A percentile compares a stretch with the other conserved stretches of the same genome.
Conservation (phyloP, 2,888 invertebrate species). For the Tetranychus truncatus region DNA sequence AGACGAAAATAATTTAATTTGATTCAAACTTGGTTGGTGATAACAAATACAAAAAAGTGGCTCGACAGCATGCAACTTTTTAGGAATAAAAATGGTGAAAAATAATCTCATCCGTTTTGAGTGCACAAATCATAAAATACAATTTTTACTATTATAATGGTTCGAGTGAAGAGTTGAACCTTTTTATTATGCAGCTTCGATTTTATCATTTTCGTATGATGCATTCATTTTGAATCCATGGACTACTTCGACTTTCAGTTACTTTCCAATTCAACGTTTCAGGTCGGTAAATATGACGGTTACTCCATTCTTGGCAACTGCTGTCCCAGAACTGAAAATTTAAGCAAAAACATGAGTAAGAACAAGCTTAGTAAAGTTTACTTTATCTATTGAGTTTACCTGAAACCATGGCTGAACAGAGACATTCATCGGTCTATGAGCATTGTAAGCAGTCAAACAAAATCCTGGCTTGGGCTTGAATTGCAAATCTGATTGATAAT, state of each 20-base stretch:
- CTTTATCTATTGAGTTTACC: conserved; percentile 13
- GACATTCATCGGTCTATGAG: conserved; percentile 25
- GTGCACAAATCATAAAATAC: too few relatives aligned
- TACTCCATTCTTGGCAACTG: conserved; percentile 16
- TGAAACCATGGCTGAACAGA: conserved; percentile 24
- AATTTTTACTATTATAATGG: too few relatives aligned
- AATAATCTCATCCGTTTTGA: too few relatives aligned
- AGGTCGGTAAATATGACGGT: conserved; percentile 11
- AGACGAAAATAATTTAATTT: too few relatives aligned
- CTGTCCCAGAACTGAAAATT: conserved; percentile 14
- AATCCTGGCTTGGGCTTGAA: conserved; percentile 14
- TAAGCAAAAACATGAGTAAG: not conserved
- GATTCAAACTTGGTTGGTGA: too few relatives aligned
- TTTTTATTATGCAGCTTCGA: too few relatives aligned
- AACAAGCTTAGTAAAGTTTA: not conserved
- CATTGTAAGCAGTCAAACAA: conserved; percentile 19
- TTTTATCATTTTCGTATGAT: not conserved
- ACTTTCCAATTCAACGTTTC: conserved; percentile 15
- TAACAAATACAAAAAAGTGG: too few relatives aligned
- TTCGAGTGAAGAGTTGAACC: too few relatives aligned
- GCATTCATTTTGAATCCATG: conserved; percentile 19
- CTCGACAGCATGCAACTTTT: too few relatives aligned
- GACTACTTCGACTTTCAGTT: conserved; percentile 12
- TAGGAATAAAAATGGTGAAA: too few relatives aligned
- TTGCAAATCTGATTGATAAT: conserved; percentile 15